Evolutionary conservation across 2,888 invertebrate species (phyloP), one percentile per base, ranked within the genome.

Genomic region (Pycnomerus fuliginosus): DNA sequence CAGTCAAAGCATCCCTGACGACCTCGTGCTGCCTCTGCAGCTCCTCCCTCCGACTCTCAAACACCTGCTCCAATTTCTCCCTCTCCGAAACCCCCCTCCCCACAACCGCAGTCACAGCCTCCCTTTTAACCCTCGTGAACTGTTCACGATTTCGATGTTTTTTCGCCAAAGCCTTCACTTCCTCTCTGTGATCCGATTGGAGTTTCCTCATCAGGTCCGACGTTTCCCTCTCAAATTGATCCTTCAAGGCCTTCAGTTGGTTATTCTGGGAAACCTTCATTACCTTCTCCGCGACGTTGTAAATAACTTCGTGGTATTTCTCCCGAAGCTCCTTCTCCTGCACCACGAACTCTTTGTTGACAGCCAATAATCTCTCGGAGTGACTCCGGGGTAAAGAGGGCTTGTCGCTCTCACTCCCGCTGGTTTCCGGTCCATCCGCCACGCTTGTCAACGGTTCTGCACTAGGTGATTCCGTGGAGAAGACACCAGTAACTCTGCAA

Each of bases 111-210:
- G 79, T 81, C 31, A 81, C 81, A 2, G 93, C 90, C 77, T 94
- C 87, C 65, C 93, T 75, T 70, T 91, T 92, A 70, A 89, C 86
- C 66, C 90, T 78, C 50, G 86, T 84, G 58, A 95, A 79, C 69
- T 96, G 96, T 56, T 90, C 93, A 60, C 93, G 88, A 71, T 96
- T 94, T 57, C 88, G 82, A 69, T 93, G 91, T 45, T 86, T 86
- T 68, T 92, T 90, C 14, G 88, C 85, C 46, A 96, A 75, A 32
- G 83, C 83, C 68, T 92, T 93, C 45, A 93, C 90, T 70, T 95
- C 94, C 58, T 88, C 90, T 55, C 91, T 84, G 48, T 91, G 83
- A 44, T 85, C 84, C 42, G 84, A 82, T 58, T 93, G 90, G 55
- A 95, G 74, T 63, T 85, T 83, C 60, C 87, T 84, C 80, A 92